Evolutionary conservation across 2,888 invertebrate genomes (phyloP).

Genomic region (Rhimphoctona megacephalus): DNA sequence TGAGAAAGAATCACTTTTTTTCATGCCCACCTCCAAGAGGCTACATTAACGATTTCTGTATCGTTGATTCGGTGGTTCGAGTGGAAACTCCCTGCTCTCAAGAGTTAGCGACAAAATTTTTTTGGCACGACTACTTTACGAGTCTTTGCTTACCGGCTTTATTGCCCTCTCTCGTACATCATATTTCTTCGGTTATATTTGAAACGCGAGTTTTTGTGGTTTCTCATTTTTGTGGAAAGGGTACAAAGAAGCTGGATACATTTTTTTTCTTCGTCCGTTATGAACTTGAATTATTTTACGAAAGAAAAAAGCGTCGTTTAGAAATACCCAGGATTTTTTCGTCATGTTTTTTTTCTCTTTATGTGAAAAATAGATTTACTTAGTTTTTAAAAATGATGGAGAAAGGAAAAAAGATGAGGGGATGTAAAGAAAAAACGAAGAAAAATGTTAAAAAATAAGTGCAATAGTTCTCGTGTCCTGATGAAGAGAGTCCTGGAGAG

Average conservation of each 20-base stretch:
- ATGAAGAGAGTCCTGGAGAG: conserved; percentile 19
- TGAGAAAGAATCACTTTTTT: conserved; percentile 12
- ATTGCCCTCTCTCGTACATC: conserved; percentile 17
- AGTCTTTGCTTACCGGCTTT: conserved; percentile 46
- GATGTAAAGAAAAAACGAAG: background rate
- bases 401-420: background rate
- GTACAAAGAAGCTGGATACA: background rate
- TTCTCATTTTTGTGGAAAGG: background rate
- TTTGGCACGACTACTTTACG: conserved; percentile 76
- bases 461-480: conserved; percentile 6
- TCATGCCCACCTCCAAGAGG: background rate
- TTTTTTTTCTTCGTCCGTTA: background rate
- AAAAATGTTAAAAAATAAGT: conserved; percentile 12
- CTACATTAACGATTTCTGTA: conserved; percentile 61
- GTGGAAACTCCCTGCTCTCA: conserved; percentile 28
- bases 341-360: background rate
- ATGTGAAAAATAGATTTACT: background rate
- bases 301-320: background rate
- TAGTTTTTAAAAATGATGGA: background rate
- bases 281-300: background rate
- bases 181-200: conserved; percentile 9
- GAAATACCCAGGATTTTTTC: background rate
- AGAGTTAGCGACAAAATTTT: conserved; percentile 62
- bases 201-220: conserved; percentile 24
- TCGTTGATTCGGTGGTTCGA: conserved; percentile 59